Evolutionary conservation across 2,797 vertebrate species (phyloP), one percentile per base, ranked within the genome.

Genomic region (Sebastes dallii): DNA sequence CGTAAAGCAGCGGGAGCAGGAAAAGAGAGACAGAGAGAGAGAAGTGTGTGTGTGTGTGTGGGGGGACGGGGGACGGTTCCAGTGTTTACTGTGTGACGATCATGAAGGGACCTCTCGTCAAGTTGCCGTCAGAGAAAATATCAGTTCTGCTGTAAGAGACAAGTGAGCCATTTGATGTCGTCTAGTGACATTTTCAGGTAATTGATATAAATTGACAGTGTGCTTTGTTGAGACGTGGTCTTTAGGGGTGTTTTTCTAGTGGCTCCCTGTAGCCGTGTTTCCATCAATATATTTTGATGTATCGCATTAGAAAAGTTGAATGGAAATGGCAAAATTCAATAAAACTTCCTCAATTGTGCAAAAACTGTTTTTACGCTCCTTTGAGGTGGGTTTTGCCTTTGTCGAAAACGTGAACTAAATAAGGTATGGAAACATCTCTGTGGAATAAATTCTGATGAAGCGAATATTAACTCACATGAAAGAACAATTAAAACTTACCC

Each of bases 1-100:
- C 68, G 25, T 85, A 88, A 87, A 90, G 83, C 78, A 85, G 80
- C 75, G n/a, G 66, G 70, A 73, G 79, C 60, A 60, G 66, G 32
- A 20, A 67, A 13, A 36, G 73, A 78, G 70, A 65, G 72, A 69
- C 18, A 11, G 39, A 54, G 72, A 22, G 74, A 24, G 27, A 36
- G 60, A 8, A 5, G 56, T 8, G 18, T 9, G 8, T 8, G 11
- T 34, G 11, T 58, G 52, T 18, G 70, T 8, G 50, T 58, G 52
- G 8, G 70, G 54, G 32, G 30, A 29, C 29, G 29, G 30, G 81
- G 60, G 56, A 59, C 14, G 5, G 30, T 60, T 25, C 30, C 20
- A 54, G 69, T 86, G 81, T 87, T 86, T 80, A 80, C 66, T 72
- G 79, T 83, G 73, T 70, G 72, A 54, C 62, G 3, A 80, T 80